Conservation (phyloP, 2,888 invertebrate genomes). For the Drosophila mercatorum region DNA sequence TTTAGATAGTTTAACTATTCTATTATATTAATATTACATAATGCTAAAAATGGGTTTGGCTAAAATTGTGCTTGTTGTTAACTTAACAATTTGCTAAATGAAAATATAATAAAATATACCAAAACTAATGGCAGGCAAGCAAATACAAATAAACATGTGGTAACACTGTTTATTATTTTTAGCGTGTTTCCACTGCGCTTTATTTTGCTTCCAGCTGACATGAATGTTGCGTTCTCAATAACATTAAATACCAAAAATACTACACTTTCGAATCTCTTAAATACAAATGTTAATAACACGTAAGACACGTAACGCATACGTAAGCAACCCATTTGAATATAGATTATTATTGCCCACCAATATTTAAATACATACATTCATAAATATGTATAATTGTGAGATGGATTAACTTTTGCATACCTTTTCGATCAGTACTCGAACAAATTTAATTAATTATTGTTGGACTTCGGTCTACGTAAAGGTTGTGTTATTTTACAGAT, state of each 20-base stretch:
- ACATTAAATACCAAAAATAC: conserved; percentile 2
- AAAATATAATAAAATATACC: conserved; percentile 14
- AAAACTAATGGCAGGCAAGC: background rate
- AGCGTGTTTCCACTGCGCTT: background rate
- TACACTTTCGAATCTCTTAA: background rate
- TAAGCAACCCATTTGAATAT: background rate
- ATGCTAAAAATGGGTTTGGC: background rate
- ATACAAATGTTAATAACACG: background rate
- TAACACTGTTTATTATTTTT: conserved; percentile 9
- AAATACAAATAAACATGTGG: background rate
- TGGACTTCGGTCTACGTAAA: conserved; percentile 21
- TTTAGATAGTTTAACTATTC: background rate
- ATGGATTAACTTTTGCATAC: conserved; percentile 10
- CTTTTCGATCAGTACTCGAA: conserved; percentile 28
- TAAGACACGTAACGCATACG: background rate
- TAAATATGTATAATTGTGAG: background rate
- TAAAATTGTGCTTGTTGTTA: background rate
- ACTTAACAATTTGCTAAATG: conserved; percentile 1
- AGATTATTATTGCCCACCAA: background rate
- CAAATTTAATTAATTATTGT: conserved; percentile 70
- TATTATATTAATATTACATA: background rate
- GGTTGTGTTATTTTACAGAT: conserved; percentile 60
- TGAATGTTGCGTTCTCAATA: background rate
- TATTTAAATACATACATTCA: background rate
- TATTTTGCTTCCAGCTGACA: background rate